phyloP scores from a whole-genome alignment of 2,888 invertebrate species.

The Hemaris fuciformis region DNA sequence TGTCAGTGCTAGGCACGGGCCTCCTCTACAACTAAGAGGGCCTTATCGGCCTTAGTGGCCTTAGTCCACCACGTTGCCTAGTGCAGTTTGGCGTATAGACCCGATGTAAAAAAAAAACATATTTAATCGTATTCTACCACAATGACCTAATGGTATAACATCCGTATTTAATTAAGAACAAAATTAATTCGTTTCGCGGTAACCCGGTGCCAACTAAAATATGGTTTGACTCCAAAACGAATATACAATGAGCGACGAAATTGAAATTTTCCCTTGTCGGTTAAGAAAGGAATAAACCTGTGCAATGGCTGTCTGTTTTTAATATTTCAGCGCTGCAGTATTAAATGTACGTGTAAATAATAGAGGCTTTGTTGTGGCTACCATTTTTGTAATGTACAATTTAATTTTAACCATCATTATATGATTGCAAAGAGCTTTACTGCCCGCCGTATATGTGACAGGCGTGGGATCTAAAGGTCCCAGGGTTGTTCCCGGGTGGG shows the following conservation, averaged over 20 bases:
- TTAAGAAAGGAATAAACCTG: constrained; percentile 51
- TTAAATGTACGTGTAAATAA: constrained; percentile 29
- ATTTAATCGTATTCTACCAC: too few relatives aligned
- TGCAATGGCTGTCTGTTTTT: constrained; percentile 42
- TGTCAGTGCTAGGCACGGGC: too few relatives aligned
- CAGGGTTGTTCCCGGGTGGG: too few relatives aligned
- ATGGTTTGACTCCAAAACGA: constrained; percentile 56
- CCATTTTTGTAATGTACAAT: background rate
- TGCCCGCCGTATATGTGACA: too few relatives aligned
- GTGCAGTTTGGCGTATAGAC: too few relatives aligned
- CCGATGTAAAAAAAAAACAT: too few relatives aligned
- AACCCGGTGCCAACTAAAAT: constrained; percentile 50
- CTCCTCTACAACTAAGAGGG: too few relatives aligned
- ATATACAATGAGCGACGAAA: constrained; percentile 60
- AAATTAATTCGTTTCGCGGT: background rate
- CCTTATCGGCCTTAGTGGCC: too few relatives aligned
- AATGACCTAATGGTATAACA: too few relatives aligned
- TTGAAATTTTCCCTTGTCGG: constrained; percentile 51
- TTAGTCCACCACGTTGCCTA: too few relatives aligned
- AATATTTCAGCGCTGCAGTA: constrained; percentile 45
- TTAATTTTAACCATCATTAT: background rate
- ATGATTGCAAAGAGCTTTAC: too few relatives aligned
- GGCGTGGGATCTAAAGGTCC: too few relatives aligned
- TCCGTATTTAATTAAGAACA: background rate
- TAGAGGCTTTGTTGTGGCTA: background rate